phyloP scores from a whole-genome alignment of 2,888 invertebrate species.

The Junonia oenone region DNA sequence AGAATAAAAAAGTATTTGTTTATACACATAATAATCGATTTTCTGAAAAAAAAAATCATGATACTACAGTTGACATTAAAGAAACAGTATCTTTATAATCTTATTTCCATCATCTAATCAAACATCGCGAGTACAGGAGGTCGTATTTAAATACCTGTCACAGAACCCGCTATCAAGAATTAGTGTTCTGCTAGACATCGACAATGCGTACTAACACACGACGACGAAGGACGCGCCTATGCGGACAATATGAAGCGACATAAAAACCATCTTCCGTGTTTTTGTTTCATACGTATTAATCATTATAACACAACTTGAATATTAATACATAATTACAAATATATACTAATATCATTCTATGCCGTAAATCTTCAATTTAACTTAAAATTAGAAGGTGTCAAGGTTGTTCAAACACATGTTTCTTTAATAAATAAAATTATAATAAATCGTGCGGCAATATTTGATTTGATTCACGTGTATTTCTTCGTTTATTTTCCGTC shows the following conservation, averaged over 20 bases:
- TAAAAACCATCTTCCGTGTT: conserved; percentile 62
- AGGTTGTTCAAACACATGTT: conserved; percentile 1
- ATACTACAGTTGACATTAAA: too few species aligned
- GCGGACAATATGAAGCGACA: conserved; percentile 53
- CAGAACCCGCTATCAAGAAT: conserved; percentile 3
- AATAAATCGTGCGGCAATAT: conserved; percentile 15
- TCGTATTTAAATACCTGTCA: conserved; percentile 4
- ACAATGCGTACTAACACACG: conserved; percentile 23
- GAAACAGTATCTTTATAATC: too few species aligned
- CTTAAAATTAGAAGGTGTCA: conserved; percentile 8
- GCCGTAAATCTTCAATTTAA: neutral
- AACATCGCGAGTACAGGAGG: neutral
- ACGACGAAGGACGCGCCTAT: conserved; percentile 51
- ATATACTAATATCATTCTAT: conserved; percentile 27
- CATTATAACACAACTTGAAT: conserved; percentile 59
- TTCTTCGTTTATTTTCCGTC: conserved; percentile 1
- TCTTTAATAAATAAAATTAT: conserved; percentile 5
- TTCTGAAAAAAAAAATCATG: too few species aligned
- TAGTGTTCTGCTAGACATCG: conserved; percentile 2
- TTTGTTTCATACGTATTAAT: conserved; percentile 62
- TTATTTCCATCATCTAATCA: neutral
- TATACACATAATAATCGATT: too few species aligned
- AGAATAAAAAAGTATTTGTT: too few species aligned
- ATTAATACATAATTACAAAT: conserved; percentile 54
- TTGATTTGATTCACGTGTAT: conserved; percentile 3